Base-by-base conservation (phyloP, 2,888 invertebrate genomes). In the Acleris sparsana region DNA sequence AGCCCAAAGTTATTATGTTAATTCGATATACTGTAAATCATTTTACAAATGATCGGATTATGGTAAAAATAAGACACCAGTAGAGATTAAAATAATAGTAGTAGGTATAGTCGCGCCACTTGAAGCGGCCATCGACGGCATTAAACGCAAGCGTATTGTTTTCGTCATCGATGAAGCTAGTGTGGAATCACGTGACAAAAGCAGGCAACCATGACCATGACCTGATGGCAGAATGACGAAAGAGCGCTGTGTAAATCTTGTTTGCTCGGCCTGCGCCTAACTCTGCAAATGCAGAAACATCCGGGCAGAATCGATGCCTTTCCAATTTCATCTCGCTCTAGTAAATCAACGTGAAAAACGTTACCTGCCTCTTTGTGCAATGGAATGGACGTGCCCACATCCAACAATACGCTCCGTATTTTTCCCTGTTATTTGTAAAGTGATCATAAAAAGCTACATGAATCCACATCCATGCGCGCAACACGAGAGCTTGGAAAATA, bases 271-370 rank as follows among this genome's bases (percentile, higher is more conserved):
- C 57, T 39, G 39, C 56, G 53, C 61, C 63, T 62, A 67, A 62
- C 65, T 60, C 71, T 63, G 64, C 68, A 71, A 72, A 70, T 71
- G 74, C 69, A 72, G 69, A 55, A 70, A 70, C 62, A 75, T 75
- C 69, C 69, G 67, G 70, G 70, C 71, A 67, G 70, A 72, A 70
- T 71, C 70, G 69, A 74, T 73, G 71, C 70, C 53, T 62, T 55
- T 63, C 63, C 62, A 63, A 62, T 66, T 66, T 66, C 61, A 62
- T 66, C 61, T 57, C 66, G 66, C 66, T 53, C 61, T 53, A 62
- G 62, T 62, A 66, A 66, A 66, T 66, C 61, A 66, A 57, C 57
- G 57, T 53, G 61, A 62, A 62, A 65, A 62, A 62, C 9, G 51
- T 16, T 61, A 53, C 52, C 57, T 66, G 57, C 53, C 60, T 52